These are phyloP conservation scores for Buathra laborator DNA, from an alignment of 2,888 invertebrate species.

Conservation along the genomic window DNA sequence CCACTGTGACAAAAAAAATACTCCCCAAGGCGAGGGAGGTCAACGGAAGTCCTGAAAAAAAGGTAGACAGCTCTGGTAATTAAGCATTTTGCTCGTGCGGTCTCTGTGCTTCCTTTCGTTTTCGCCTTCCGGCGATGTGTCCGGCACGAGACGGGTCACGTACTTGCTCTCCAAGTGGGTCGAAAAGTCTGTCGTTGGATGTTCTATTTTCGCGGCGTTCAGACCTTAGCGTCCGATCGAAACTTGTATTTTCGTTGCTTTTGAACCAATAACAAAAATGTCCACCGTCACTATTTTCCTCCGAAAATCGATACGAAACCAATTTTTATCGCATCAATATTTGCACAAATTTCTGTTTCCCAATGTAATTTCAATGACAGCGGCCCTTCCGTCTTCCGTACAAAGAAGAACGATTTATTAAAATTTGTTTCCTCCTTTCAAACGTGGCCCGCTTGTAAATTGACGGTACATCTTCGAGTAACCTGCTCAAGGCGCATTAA, in stretches of 20 bases:
- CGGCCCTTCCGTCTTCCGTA: too few relatives aligned
- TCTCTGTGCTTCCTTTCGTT: neutral
- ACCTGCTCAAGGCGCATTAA: conserved; percentile 11
- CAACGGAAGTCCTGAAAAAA: conserved; percentile 37
- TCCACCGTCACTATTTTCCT: neutral
- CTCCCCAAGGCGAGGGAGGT: conserved; percentile 10
- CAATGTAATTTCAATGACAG: too few relatives aligned
- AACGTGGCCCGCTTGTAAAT: neutral
- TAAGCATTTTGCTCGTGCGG: conserved; percentile 23
- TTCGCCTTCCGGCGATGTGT: conserved; percentile 36
- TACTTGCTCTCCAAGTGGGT: conserved; percentile 37
- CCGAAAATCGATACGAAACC: neutral
- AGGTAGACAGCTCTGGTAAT: conserved; percentile 46
- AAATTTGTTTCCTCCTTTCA: neutral
- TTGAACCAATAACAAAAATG: conserved; percentile 7
- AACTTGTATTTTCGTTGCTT: conserved; percentile 3
- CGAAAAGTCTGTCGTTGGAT: conserved; percentile 15
- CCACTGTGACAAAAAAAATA: neutral
- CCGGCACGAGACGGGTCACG: conserved; percentile 39
- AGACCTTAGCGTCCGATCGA: neutral
- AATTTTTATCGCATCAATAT: neutral
- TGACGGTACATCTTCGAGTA: neutral
- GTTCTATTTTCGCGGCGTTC: conserved; percentile 15
- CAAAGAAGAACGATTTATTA: neutral
- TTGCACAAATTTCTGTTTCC: neutral